These are phyloP conservation scores for Cybosia mesomella DNA, from an alignment of 2,888 invertebrate genomes.

Conservation along the genomic window DNA sequence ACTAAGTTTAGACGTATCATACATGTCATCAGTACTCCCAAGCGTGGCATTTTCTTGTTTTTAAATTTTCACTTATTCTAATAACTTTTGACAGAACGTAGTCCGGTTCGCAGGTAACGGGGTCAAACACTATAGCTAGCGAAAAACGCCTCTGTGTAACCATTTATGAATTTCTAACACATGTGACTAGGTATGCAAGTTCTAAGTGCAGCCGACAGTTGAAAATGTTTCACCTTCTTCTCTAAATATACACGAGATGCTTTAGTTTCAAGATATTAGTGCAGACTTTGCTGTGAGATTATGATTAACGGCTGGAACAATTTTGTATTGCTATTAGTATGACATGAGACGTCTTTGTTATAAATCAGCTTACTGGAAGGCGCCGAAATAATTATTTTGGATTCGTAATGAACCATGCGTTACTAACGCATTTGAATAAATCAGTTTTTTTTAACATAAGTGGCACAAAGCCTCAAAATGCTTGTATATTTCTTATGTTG, in stretches of 20 bases:
- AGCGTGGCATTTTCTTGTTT: no score
- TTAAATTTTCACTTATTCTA: no score
- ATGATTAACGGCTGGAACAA: background rate
- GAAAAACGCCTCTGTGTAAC: no score
- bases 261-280: background rate
- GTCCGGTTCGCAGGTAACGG: no score
- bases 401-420: background rate
- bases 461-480: background rate
- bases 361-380: background rate
- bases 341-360: background rate
- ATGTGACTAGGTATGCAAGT: background rate
- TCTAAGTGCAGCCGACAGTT: constrained; percentile 5
- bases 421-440: background rate
- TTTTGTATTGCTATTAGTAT: background rate
- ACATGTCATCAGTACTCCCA: no score
- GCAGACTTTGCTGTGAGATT: constrained; percentile 3
- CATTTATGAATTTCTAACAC: no score
- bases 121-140: no score
- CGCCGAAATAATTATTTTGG: background rate
- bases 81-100: no score
- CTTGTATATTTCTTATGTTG: background rate
- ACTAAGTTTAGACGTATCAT: no score
- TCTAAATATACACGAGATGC: constrained; percentile 8
- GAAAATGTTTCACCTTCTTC: constrained; percentile 9
- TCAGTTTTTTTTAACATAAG: background rate